Base-by-base conservation (phyloP, 2,113 vertebrate species). In the Nothobranchius furzeri region DNA sequence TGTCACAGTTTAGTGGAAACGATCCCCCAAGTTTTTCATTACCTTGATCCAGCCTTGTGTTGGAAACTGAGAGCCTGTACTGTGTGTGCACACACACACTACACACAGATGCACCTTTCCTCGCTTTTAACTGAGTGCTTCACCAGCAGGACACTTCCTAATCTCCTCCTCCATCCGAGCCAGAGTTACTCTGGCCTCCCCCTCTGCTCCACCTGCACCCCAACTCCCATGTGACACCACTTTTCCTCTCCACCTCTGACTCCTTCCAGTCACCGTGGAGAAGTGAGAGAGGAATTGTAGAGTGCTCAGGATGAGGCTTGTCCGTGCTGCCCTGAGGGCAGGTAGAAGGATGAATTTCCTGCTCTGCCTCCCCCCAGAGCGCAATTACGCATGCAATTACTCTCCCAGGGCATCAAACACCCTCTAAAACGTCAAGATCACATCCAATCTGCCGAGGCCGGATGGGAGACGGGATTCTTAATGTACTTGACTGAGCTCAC, bases 371-470 rank as follows among this genome's bases (percentile, higher is more conserved):
- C 87, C 89, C 87, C 90, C 48, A 68, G 88, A 84, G 90, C 83
- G 82, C 89, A 90, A 92, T 92, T 92, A 92, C 71, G 55, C 84
- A 75, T 75, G 84, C 81, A 83, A 88, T 89, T 89, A 90, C 74
- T 85, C 79, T 77, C 60, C 69, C 42, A 36, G 47, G 77, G 81
- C 80, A 75, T 70, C 68, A 59, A 74, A 61, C 64, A 64, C 55
- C 73, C 82, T 9, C 83, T 84, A 85, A 88, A 88, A 78, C 67
- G 56, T 78, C 70, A 58, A 83, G 76, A 85, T 80, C 85, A 77
- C 78, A 80, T 71, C 85, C 83, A 78, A 87, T 84, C 81, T 73
- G 70, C 61, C 64, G n/a, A 25, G 79, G 75, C 73, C 15, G 57
- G 56, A 71, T 56, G 70, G 70, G 83, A 84, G 70, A 53, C 77